These are phyloP conservation scores for Anguilla japonica DNA, from an alignment of 2,113 vertebrate genomes.

Conservation along the genomic window DNA sequence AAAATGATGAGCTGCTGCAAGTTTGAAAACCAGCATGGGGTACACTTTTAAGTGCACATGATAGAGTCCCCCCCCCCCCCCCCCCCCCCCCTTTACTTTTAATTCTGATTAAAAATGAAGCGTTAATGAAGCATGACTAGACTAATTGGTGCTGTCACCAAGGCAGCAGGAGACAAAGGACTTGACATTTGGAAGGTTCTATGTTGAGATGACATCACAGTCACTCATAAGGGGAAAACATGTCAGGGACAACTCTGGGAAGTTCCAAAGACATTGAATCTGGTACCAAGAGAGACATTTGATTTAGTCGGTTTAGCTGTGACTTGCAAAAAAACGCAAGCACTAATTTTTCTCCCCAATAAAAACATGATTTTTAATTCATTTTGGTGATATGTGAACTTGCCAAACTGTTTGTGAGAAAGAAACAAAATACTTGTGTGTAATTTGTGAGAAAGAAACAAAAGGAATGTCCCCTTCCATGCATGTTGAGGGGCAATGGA, in stretches of 20 bases:
- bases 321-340: neutral
- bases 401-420: too few relatives aligned
- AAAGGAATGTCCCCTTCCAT: too few relatives aligned
- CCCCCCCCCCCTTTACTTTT: slow-evolving; percentile 34
- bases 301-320: too few relatives aligned
- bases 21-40: slow-evolving; percentile 54
- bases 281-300: neutral
- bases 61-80: slow-evolving; percentile 35
- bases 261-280: slow-evolving; percentile 7
- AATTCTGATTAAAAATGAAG: slow-evolving; percentile 60
- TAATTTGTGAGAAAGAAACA: too few relatives aligned
- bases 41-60: slow-evolving; percentile 41
- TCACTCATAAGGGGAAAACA: slow-evolving; percentile 13
- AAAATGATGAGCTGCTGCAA: slow-evolving; percentile 35
- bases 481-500: too few relatives aligned
- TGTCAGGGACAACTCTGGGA: neutral
- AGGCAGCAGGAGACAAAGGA: slow-evolving; percentile 58
- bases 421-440: too few relatives aligned
- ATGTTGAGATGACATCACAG: slow-evolving; percentile 51
- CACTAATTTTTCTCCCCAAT: neutral
- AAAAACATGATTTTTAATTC: too few relatives aligned
- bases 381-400: too few relatives aligned
- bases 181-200: slow-evolving; percentile 60
- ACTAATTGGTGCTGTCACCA: slow-evolving; percentile 62
- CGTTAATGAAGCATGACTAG: slow-evolving; percentile 60